These are phyloP conservation scores for Thamnaconus septentrionalis DNA, from an alignment of 2,113 vertebrate genomes.

Conservation along the genomic window DNA sequence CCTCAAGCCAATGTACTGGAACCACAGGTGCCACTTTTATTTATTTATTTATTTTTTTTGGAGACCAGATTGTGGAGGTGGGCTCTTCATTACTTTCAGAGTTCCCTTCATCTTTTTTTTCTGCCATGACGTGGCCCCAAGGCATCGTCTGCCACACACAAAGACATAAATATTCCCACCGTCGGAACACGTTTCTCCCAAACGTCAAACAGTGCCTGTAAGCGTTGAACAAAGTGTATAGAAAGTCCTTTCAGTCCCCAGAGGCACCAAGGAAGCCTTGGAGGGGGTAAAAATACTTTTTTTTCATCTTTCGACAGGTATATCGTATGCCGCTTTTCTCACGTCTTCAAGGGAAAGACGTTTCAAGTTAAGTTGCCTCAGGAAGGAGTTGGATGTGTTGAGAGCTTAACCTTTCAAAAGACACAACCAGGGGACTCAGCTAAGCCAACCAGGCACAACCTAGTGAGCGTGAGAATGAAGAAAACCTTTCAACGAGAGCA, in stretches of 20 bases:
- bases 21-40: slow-evolving; percentile 19
- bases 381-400: too few species aligned
- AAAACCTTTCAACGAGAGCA: too few species aligned
- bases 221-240: slow-evolving; percentile 29
- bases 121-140: slow-evolving; percentile 31
- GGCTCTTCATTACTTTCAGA: slow-evolving; percentile 42
- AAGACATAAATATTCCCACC: slow-evolving; percentile 44
- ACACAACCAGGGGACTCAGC: too few species aligned
- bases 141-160: slow-evolving; percentile 40
- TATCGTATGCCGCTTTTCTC: too few species aligned
- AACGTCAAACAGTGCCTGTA: slow-evolving; percentile 26
- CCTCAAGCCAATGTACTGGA: slow-evolving; percentile 46
- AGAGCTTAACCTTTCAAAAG: too few species aligned
- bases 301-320: not conserved
- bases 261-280: not conserved
- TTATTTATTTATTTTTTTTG: not conserved
- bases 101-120: slow-evolving; percentile 43
- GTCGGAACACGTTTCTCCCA: slow-evolving; percentile 18
- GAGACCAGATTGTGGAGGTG: slow-evolving; percentile 35
- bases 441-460: too few species aligned
- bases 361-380: too few species aligned
- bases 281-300: not conserved
- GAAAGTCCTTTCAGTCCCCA: slow-evolving; percentile 17
- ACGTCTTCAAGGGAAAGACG: too few species aligned
- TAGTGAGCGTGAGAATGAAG: too few species aligned